phyloP scores from a whole-genome alignment of 2,888 invertebrate species.

The Apodemia duryi region DNA sequence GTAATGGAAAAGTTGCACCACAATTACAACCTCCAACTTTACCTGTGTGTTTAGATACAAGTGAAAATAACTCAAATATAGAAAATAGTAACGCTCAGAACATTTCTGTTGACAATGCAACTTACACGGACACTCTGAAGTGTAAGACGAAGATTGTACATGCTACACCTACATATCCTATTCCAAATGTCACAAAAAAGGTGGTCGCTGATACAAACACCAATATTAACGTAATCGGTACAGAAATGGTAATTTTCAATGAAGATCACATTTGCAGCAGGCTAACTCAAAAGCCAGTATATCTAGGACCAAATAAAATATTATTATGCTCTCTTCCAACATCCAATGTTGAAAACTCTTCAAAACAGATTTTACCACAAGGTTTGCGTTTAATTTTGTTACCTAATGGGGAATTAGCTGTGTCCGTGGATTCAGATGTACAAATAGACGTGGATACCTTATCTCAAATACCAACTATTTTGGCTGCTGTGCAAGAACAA shows the following conservation, averaged over 20 bases:
- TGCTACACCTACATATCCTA: not conserved
- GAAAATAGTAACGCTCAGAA: not conserved
- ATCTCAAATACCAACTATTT: not conserved
- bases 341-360: not conserved
- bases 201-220: not conserved
- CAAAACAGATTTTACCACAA: not conserved
- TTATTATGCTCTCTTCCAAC: constrained; percentile 1
- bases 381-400: not conserved
- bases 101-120: not conserved
- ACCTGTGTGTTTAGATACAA: not conserved
- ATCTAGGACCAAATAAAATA: not conserved
- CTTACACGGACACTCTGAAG: not conserved
- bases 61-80: not conserved
- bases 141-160: not conserved
- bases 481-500: not conserved
- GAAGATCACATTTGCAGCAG: constrained; percentile 3
- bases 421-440: not conserved
- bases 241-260: not conserved
- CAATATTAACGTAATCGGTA: not conserved
- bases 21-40: not conserved
- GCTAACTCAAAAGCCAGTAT: not conserved
- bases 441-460: not conserved
- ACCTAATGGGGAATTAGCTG: not conserved
- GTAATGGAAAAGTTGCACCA: not conserved
- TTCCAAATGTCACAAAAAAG: not conserved